Evolutionary conservation across 2,888 invertebrate genomes (phyloP), one percentile per base, ranked within the genome.

Genomic region (Tetragonisca angustula): DNA sequence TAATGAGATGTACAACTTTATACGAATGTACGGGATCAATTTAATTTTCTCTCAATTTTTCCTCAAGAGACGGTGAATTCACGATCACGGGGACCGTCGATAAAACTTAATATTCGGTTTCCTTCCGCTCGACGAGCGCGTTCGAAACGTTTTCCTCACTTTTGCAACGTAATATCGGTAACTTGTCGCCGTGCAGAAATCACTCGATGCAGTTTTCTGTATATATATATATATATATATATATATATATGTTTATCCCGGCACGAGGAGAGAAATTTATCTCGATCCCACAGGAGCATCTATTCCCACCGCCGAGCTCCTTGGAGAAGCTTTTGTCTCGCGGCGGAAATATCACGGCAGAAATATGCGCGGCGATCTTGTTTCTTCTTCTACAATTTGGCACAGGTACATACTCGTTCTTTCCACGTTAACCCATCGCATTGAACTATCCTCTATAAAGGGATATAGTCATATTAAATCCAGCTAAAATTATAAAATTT

Each of bases 61-160:
- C 49, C 0, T 3, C 24, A 61, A 61, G 24, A 24, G 32, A 32
- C 19, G 61, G 61, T 19, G 17, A 61, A 61, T 27, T 27, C 27
- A 32, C 9, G n/a, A 17, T 71, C n/a, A 36, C 27, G 17, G 43
- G 27, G 43, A 65, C 27, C 21, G 17, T 56, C 15, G 36, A 67
- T 67, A 59, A 67, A 81, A 77, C 52, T 68, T 71, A 81, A 77
- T 81, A 81, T 81, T 77, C 71, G 54, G 67, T 81, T 81, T 59
- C 36, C 61, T 77, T 71, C 21, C 59, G 27, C n/a, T 32, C 62
- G 54, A 9, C 67, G 70, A 27, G 59, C 19, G 52, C 36, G 76
- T 59, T 76, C 17, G 70, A 61, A 81, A 43, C n/a, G 71, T 19
- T 68, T 68, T 71, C 36, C 36, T 72, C 67, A 27, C 71, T 71